These are phyloP conservation scores for Gari tellinella DNA, from an alignment of 2,888 invertebrate species.

Conservation along the genomic window DNA sequence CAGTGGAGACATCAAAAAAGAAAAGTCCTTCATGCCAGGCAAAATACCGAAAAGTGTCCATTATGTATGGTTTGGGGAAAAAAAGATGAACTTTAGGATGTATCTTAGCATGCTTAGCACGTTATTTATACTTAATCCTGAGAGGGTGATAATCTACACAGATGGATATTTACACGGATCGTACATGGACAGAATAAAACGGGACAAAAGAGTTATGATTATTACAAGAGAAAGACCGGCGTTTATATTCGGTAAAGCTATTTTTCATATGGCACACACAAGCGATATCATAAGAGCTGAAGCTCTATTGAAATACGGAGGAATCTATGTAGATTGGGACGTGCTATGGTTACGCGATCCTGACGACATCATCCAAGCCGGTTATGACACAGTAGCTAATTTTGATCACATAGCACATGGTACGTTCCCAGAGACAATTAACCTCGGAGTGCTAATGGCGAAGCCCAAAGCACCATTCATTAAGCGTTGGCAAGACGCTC, in stretches of 20 bases:
- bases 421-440: too few relatives aligned
- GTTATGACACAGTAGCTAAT: too few relatives aligned
- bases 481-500: constrained; percentile 70
- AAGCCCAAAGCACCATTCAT: constrained; percentile 68
- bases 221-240: too few relatives aligned
- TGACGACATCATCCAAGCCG: too few relatives aligned
- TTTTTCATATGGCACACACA: constrained; percentile 74
- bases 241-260: constrained; percentile 64
- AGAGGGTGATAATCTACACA: constrained; percentile 71
- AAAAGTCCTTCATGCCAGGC: constrained; percentile 44
- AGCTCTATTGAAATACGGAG: constrained; percentile 80
- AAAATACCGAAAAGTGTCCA: constrained; percentile 80
- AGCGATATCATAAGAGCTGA: constrained; percentile 81
- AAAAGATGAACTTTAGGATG: constrained; percentile 77
- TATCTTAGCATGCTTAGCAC: constrained; percentile 79
- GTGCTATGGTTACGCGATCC: constrained; percentile 78
- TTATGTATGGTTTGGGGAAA: constrained; percentile 79
- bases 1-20: constrained; percentile 47
- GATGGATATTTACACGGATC: too few relatives aligned
- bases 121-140: too few relatives aligned
- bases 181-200: constrained; percentile 71
- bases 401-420: constrained; percentile 81
- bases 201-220: constrained; percentile 69
- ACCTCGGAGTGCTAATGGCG: constrained; percentile 78
- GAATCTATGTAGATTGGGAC: constrained; percentile 82